phyloP scores from a whole-genome alignment of 2,888 invertebrate species.

The Leptarthrus brevirostris region DNA sequence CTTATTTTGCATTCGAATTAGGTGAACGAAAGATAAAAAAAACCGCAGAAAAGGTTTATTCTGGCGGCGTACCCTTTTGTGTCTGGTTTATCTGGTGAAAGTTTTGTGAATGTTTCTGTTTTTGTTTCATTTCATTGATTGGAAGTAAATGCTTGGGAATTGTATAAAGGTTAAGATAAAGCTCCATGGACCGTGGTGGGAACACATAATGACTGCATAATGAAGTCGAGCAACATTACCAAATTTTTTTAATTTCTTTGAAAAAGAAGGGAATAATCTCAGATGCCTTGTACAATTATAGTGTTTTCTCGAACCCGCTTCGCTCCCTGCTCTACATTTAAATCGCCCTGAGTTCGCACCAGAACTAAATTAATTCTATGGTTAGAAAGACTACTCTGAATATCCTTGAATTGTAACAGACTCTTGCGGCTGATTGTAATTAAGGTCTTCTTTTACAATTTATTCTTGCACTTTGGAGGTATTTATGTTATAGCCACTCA shows the following conservation, averaged over 20 bases:
- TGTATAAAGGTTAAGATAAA: constrained; percentile 4
- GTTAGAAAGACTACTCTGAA: not conserved
- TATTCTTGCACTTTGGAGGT: not conserved
- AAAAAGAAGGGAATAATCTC: not conserved
- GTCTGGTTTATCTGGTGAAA: constrained; percentile 34
- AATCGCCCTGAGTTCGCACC: not conserved
- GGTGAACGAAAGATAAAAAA: constrained; percentile 37
- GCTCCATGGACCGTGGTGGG: not conserved
- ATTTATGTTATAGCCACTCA: not conserved
- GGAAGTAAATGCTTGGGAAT: constrained; percentile 6
- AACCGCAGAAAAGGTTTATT: constrained; percentile 36
- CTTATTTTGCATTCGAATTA: constrained; percentile 49
- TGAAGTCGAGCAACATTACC: not conserved
- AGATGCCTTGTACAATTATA: not conserved
- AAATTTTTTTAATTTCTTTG: not conserved
- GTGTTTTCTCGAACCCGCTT: too few species aligned
- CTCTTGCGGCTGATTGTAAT: constrained; percentile 29
- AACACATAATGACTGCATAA: not conserved
- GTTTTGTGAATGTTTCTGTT: constrained; percentile 9
- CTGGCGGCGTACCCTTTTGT: constrained; percentile 29
- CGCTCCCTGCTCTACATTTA: not conserved
- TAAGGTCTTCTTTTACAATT: constrained; percentile 13
- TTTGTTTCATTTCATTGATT: constrained; percentile 4
- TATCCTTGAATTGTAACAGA: not conserved
- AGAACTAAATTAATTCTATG: constrained; percentile 30